Conservation (phyloP, 2,797 vertebrate species). For the Acanthurus tractus region DNA sequence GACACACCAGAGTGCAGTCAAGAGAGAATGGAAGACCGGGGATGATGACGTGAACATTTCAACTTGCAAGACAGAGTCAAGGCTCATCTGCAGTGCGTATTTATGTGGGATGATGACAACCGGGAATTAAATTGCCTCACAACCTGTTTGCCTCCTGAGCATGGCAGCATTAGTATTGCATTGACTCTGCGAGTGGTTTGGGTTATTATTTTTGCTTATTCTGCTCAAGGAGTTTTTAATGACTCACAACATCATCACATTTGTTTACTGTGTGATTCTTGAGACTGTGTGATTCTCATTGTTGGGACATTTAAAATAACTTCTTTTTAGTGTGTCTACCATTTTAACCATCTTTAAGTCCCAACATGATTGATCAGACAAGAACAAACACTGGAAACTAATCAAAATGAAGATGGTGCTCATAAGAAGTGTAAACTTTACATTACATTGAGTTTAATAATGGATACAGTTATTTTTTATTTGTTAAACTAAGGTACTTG, state of each 20-base stretch:
- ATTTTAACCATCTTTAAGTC: neutral
- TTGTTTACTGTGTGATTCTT: conserved; percentile 22
- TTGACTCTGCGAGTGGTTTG: neutral
- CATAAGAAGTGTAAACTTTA: conserved; percentile 22
- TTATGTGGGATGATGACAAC: conserved; percentile 31
- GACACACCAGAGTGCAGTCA: conserved; percentile 57
- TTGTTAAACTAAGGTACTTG: conserved; percentile 13
- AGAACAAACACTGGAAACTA: conserved; percentile 59
- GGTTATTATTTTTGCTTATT: conserved; percentile 22
- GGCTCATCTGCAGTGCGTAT: conserved; percentile 32
- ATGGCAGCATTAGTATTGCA: conserved; percentile 5
- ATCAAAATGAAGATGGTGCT: conserved; percentile 26
- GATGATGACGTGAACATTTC: conserved; percentile 38
- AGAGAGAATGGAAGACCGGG: neutral
- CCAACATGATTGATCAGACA: conserved; percentile 9
- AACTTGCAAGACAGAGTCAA: conserved; percentile 25
- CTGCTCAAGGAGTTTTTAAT: conserved; percentile 5
- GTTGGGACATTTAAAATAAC: conserved; percentile 15
- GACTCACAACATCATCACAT: conserved; percentile 6
- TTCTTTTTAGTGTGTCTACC: conserved; percentile 11
- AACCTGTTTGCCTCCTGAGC: conserved; percentile 24
- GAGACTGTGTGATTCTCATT: conserved; percentile 10
- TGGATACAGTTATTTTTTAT: conserved; percentile 37
- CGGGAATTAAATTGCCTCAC: conserved; percentile 25
- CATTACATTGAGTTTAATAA: conserved; percentile 13